Evolutionary conservation across 2,888 invertebrate genomes (phyloP).

Genomic region (Dioctria rufipes): DNA sequence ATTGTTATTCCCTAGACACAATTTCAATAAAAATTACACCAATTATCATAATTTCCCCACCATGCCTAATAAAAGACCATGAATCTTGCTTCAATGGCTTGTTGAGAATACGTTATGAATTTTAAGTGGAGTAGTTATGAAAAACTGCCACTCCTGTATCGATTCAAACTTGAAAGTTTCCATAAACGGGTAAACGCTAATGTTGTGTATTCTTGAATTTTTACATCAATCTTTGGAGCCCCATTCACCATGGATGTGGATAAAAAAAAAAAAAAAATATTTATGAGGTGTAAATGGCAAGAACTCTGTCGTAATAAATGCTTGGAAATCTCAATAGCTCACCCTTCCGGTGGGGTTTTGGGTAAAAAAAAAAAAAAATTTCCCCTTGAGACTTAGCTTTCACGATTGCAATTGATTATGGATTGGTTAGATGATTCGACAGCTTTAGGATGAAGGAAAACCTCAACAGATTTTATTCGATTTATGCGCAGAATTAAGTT

Average conservation of each 20-base stretch:
- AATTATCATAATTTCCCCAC: no score
- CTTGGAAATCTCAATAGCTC: not conserved
- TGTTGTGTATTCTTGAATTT: not conserved
- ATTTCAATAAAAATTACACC: no score
- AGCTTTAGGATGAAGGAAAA: not conserved
- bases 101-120: not conserved
- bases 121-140: not conserved
- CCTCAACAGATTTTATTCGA: no score
- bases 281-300: constrained; percentile 13
- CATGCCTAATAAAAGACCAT: not conserved
- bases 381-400: not conserved
- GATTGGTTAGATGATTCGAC: constrained; percentile 32
- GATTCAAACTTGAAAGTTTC: not conserved
- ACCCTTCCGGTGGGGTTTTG: not conserved
- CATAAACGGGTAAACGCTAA: not conserved
- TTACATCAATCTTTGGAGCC: not conserved
- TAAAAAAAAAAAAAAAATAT: not conserved
- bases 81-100: not conserved
- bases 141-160: not conserved
- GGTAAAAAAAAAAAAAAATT: constrained; percentile 5
- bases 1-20: no score
- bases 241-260: not conserved
- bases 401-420: constrained; percentile 28
- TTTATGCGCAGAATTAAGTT: no score
- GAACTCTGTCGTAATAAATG: constrained; percentile 6